These are phyloP conservation scores for Elachura formosa DNA, from an alignment of 2,113 vertebrate genomes.

Conservation along the genomic window DNA sequence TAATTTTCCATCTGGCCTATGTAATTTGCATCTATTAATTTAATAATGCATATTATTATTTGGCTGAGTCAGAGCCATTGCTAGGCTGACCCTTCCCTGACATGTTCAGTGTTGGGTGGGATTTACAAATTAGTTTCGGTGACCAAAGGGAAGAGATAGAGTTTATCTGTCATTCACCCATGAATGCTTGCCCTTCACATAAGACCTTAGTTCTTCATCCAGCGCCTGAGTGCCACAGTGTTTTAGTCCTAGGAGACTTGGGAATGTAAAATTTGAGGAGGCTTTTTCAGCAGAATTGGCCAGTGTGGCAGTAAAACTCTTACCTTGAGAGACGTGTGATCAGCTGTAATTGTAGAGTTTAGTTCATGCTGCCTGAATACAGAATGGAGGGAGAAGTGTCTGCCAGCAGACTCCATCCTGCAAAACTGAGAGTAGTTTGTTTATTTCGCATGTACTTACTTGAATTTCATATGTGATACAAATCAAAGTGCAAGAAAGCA, in stretches of 20 bases:
- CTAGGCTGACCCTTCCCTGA: neutral
- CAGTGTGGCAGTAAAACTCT: neutral
- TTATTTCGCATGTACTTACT: neutral
- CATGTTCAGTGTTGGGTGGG: neutral
- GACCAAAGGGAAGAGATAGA: neutral
- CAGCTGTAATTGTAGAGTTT: neutral
- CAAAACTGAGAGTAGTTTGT: neutral
- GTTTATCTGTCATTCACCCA: neutral
- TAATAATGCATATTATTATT: neutral
- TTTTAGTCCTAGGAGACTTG: neutral
- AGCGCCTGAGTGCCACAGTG: neutral
- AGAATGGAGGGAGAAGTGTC: neutral
- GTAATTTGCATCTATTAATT: neutral
- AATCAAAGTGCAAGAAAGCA: neutral
- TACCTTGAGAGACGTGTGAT: neutral
- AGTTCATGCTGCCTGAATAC: neutral
- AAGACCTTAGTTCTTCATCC: neutral
- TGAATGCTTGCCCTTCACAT: neutral
- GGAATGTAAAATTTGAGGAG: neutral
- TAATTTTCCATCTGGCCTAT: neutral
- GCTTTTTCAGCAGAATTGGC: neutral
- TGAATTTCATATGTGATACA: neutral
- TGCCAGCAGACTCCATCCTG: rapidly evolving
- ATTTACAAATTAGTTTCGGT: neutral
- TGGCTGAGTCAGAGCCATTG: neutral